Evolutionary conservation across 1,140 invertebrate species (phyloP), one percentile per base, ranked within the genome.

Genomic region (Drosophila littoralis): DNA sequence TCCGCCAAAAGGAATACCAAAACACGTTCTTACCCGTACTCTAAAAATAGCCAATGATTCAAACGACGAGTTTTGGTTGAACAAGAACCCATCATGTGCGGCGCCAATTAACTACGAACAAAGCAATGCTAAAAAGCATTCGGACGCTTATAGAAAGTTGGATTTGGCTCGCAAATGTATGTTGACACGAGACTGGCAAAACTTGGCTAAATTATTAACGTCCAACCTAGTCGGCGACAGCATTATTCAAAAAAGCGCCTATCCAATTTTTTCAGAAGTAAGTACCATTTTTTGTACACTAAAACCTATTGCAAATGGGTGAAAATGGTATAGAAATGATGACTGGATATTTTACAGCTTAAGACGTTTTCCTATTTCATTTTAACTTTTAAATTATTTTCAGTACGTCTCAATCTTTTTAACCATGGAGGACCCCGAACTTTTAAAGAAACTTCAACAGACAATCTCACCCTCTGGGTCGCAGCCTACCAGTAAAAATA

Each of bases 81-180:
- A 82, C 7, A 66, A 54, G 33, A 86, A 82, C 32, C 46, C 36
- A 0, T 77, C 79, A n/a, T 86, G 82, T 70, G 36, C 17, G 0
- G 28, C 55, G 2, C 57, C 68, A 13, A 61, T 86, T 48, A 58
- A 59, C 35, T 45, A 64, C 10, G 35, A 59, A 36, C 35, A 42
- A 10, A 50, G 38, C 15, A 15, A 17, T 9, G 52, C n/a, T 43
- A 0, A 45, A 12, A 17, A 48, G n/a, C 32, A 28, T 42, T 75
- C 76, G 5, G 66, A 65, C 1, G 46, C 63, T 8, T 46, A 52
- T n/a, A 35, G 71, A 22, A 78, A 78, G 17, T 17, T 78, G 7
- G 38, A 71, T 51, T 66, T 78, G 17, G 77, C 80, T 22, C 64
- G 59, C 17, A 69, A 55, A 43, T 86, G 55, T 59, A n/a, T 86